Evolutionary conservation across 2,113 vertebrate species (phyloP), one percentile per base, ranked within the genome.

Genomic region (Epinephelus moara): DNA sequence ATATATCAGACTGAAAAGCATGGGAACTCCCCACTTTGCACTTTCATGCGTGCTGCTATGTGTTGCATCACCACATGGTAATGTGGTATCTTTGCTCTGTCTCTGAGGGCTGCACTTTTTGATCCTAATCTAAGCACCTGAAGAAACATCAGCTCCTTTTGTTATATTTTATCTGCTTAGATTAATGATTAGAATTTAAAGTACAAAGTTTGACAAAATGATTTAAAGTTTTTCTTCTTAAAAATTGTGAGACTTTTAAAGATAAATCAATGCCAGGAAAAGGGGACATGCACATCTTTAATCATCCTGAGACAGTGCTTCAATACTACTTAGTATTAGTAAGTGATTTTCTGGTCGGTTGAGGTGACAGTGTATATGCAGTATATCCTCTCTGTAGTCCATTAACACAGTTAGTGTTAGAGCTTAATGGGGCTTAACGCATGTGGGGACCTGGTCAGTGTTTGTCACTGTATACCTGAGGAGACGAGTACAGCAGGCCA

Each of bases 401-500:
- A 47, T 56, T 59, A 70, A 49, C 37, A 30, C 17, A 45, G 68
- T 62, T 17, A 19, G 49, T 69, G 52, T 70, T 33, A 68, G 45
- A 67, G 74, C 59, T 84, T 85, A 83, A 61, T 8, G 6, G 40
- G 19, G 62, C 49, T 86, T 78, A 80, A 37, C 14, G 3, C 30
- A 50, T 52, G 27, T 30, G 25, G 42, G 53, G 50, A 82, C 33
- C 68, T 17, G 73, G 74, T 81, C 72, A 55, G 67, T 27, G 42
- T 66, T 37, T 75, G 25, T 56, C 33, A 42, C 30, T 27, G 49
- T 68, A 71, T 92, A 99, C 98, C 97, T 97, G 95, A 6, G 97
- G 97, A 42, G 90, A 93, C 0, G 96, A 96, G 81, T 96, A 99
- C 0, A 99, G 93, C 69, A 99, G 92, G 2, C 98, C 98, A 0